These are phyloP conservation scores for Ageneiosus marmoratus DNA, from an alignment of 2,113 vertebrate genomes.

Conservation along the genomic window DNA sequence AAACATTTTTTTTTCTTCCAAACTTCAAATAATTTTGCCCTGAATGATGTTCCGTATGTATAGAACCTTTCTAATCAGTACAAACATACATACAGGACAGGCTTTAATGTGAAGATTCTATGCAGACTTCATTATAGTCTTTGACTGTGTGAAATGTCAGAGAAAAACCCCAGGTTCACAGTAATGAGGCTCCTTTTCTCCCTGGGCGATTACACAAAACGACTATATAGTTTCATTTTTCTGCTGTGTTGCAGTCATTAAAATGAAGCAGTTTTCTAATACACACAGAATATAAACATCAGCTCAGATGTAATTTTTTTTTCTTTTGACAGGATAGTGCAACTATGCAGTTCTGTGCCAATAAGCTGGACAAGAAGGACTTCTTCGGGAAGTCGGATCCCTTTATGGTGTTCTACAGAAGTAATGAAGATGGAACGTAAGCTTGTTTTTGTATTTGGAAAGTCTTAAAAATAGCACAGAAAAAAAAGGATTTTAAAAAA, in stretches of 20 bases:
- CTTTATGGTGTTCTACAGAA: constrained; percentile 91
- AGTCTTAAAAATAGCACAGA: background rate
- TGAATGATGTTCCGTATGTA: background rate
- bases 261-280: constrained; percentile 11
- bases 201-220: constrained; percentile 38
- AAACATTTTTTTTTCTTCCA: too few relatives aligned
- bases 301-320: background rate
- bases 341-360: constrained; percentile 92
- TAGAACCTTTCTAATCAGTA: background rate
- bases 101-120: background rate
- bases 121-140: constrained; percentile 20
- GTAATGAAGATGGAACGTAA: constrained; percentile 92
- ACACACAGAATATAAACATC: background rate
- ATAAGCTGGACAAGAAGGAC: constrained; percentile 92
- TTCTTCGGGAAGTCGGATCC: constrained; percentile 92
- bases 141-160: constrained; percentile 8
- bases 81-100: background rate
- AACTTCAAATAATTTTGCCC: background rate
- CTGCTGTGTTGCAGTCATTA: constrained; percentile 35
- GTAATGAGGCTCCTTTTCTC: constrained; percentile 33
- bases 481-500: background rate
- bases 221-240: background rate
- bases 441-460: constrained; percentile 52
- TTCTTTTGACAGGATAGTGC: constrained; percentile 58
- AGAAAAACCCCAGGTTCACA: constrained; percentile 13